These are phyloP conservation scores for Merops nubicus DNA, from an alignment of 2,113 vertebrate species.

Conservation along the genomic window DNA sequence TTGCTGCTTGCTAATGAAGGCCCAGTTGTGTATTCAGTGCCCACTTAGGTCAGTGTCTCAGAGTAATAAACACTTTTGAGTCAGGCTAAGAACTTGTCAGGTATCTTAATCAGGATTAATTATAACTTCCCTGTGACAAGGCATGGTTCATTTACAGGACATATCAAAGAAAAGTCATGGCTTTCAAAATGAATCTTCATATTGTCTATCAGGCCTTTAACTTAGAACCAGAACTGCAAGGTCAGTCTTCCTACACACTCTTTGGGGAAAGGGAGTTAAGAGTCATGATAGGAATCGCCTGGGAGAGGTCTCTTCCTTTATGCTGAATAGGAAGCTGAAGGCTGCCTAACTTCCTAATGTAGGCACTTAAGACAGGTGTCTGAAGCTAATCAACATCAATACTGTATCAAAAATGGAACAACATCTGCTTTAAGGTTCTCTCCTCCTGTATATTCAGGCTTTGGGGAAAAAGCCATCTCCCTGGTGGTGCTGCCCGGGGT, in stretches of 20 bases:
- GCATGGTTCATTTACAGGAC: neutral
- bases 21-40: neutral
- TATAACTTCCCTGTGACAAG: neutral
- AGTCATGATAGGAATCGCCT: fast-evolving
- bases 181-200: neutral
- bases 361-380: neutral
- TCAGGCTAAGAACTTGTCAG: neutral
- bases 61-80: too few species aligned
- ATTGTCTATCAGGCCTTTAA: neutral
- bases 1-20: slow-evolving; percentile 11
- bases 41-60: neutral
- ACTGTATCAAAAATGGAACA: neutral
- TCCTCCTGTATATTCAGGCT: neutral
- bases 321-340: neutral
- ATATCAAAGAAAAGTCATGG: neutral
- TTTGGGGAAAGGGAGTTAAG: neutral
- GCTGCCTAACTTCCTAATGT: neutral
- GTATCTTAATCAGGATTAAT: neutral
- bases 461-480: neutral
- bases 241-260: neutral
- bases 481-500: neutral
- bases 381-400: neutral
- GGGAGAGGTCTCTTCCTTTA: neutral
- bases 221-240: neutral
- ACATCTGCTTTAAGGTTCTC: neutral